A percentile compares a stretch with the other conserved stretches of the same genome.
These are phyloP conservation scores for Euproctis similis DNA, from an alignment of 2,888 invertebrate species.

Conservation along the genomic window DNA sequence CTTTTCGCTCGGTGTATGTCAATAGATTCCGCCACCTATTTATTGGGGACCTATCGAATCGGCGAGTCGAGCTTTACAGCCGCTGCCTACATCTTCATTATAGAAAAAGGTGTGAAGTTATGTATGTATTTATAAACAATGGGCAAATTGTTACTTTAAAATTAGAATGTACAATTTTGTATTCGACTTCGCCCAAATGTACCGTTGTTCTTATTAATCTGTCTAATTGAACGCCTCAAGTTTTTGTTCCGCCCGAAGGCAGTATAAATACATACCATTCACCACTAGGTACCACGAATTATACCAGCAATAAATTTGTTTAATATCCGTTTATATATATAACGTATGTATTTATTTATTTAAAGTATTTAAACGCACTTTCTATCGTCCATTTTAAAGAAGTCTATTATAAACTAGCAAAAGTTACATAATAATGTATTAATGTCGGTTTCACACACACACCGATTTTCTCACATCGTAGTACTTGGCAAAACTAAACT, in stretches of 20 bases:
- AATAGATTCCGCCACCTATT: too few relatives aligned
- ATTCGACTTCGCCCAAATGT: conserved; percentile 16
- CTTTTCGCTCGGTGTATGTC: too few relatives aligned
- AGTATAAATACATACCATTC: too few relatives aligned
- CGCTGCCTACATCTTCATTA: too few relatives aligned
- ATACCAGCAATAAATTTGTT: conserved; percentile 15
- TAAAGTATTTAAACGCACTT: conserved; percentile 26
- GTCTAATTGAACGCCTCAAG: conserved; percentile 32
- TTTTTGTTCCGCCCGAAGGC: conserved; percentile 19
- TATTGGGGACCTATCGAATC: too few relatives aligned
- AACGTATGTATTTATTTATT: too few relatives aligned
- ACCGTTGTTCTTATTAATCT: conserved; percentile 28
- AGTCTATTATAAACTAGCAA: conserved; percentile 14
- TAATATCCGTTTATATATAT: conserved; percentile 12
- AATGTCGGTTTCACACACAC: too few relatives aligned
- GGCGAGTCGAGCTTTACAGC: too few relatives aligned
- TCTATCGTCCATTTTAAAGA: conserved; percentile 26
- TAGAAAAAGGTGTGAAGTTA: too few relatives aligned
- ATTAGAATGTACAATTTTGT: conserved; percentile 21
- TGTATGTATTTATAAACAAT: too few relatives aligned
- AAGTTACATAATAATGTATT: conserved; percentile 19
- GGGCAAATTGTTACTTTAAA: too few relatives aligned
- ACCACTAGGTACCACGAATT: conserved; percentile 18
- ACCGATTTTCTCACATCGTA: conserved; percentile 5
- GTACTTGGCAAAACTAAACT: conserved; percentile 3